Base-by-base conservation (phyloP, 2,888 invertebrate genomes). In the Chrysomela aeneicollis region DNA sequence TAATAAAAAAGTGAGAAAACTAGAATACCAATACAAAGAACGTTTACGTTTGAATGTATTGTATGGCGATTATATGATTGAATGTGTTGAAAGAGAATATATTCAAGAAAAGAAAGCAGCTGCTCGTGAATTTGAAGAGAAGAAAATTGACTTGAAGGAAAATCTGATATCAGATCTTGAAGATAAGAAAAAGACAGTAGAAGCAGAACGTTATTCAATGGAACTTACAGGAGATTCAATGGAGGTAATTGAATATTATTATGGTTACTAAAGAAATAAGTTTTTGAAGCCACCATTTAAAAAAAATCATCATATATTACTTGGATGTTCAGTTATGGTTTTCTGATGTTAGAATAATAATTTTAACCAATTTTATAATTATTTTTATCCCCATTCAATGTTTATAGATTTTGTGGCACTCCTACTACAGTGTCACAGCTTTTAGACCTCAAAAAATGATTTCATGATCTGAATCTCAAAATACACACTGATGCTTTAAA, bases 51-150 rank as follows among this genome's bases (percentile, higher is more conserved):
- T 94, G 26, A 95, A 94, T 81, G 88, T 87, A 75, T 89, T 93
- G 74, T 89, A 87, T 82, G 72, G 90, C 71, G 93, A 94, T 70
- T 92, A 93, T 77, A 86, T 95, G 84, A 88, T 90, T 49, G 95
- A 96, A 70, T 91, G 93, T 73, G 92, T 95, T 0, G 95, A 97
- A 75, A 87, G 90, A 63, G 97, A 97, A 76, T 97, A 92, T 77
- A 86, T 92, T 69, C 87, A 90, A 37, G 97, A 98, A 79, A 95
- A 94, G 78, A 93, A 93, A 79, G 91, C 93, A 9, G 93, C 96
- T 0, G 91, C 89, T 0, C 93, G 94, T 79, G 97, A 98, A 78
- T 96, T 94, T 84, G 97, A 97, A 77, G 97, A 98, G 77, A 96
- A 97, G 82, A 95, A 95, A 82, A 88, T 93, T 70, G 97, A 97